Percentiles rank a stretch among this genome's conserved stretches.
phyloP scores from a whole-genome alignment of 2,888 invertebrate species.

The Dione vanillae region DNA sequence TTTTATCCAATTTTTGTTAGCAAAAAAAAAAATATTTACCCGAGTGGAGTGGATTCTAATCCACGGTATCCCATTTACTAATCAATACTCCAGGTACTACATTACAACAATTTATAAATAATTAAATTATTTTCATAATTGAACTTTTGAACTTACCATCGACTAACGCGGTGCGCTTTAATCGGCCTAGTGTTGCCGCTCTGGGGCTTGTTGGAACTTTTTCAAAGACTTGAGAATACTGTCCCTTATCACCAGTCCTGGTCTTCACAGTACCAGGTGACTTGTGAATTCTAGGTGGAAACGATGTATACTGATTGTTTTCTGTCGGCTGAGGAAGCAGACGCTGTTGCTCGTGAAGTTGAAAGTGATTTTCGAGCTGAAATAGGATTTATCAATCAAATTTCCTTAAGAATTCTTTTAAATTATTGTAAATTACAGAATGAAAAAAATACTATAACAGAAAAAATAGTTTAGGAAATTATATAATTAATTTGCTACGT shows the following conservation, averaged over 20 bases:
- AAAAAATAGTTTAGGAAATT: too few species aligned
- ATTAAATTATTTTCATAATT: not conserved
- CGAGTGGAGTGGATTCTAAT: too few species aligned
- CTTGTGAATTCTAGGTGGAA: slow-evolving; percentile 67
- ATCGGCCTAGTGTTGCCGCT: slow-evolving; percentile 73
- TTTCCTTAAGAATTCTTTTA: too few species aligned
- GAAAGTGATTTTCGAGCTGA: slow-evolving; percentile 78
- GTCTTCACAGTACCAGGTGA: slow-evolving; percentile 72
- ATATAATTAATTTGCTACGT: too few species aligned
- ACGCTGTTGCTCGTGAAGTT: slow-evolving; percentile 79
- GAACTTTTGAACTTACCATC: slow-evolving; percentile 38
- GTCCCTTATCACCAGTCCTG: slow-evolving; percentile 76
- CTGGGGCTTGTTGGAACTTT: slow-evolving; percentile 83
- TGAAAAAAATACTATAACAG: too few species aligned
- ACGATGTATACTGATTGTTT: slow-evolving; percentile 79
- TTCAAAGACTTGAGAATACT: slow-evolving; percentile 84
- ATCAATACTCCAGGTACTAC: too few species aligned
- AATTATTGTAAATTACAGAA: too few species aligned
- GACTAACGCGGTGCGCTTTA: slow-evolving; percentile 62
- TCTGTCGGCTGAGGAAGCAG: slow-evolving; percentile 74
- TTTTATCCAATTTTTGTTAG: too few species aligned
- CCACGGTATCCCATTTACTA: too few species aligned
- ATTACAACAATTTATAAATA: too few species aligned
- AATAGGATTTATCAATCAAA: too few species aligned
- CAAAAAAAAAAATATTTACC: too few species aligned